Conservation (phyloP, 2,113 vertebrate species). For the Tetraodon nigroviridis region DNA sequence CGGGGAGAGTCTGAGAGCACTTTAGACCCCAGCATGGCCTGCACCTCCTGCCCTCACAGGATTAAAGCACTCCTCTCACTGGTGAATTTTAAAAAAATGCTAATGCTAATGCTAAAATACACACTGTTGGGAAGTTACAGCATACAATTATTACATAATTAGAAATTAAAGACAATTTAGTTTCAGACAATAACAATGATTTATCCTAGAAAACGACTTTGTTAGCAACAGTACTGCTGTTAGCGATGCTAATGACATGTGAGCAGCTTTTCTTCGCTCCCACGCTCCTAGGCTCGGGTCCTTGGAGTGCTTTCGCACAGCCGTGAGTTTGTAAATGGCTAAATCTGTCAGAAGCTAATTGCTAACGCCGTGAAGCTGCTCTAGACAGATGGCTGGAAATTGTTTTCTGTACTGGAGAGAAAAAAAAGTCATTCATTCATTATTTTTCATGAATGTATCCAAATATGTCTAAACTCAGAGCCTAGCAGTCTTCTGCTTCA, state of each 20-base stretch:
- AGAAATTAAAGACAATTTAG: too few species aligned
- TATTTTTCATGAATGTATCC: too few species aligned
- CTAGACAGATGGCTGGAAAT: conserved; percentile 56
- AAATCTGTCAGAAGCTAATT: conserved; percentile 49
- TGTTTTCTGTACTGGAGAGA: conserved; percentile 31
- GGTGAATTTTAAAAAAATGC: too few species aligned
- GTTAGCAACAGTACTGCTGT: neutral
- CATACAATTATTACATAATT: neutral
- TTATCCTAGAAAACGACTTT: too few species aligned
- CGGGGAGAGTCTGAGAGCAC: conserved; percentile 23
- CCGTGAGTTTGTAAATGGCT: conserved; percentile 43
- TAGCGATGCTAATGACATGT: neutral
- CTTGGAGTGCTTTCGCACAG: conserved; percentile 31
- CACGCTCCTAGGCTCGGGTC: too few species aligned
- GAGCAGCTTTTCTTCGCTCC: neutral
- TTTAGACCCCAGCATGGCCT: neutral
- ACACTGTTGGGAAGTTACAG: neutral
- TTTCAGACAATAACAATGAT: too few species aligned
- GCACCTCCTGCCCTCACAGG: too few species aligned
- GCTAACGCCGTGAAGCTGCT: conserved; percentile 42
- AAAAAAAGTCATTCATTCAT: too few species aligned
- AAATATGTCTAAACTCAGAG: too few species aligned
- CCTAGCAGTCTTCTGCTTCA: too few species aligned
- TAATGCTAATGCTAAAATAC: too few species aligned
- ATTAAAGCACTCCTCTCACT: too few species aligned